Evolutionary conservation across 2,888 invertebrate species (phyloP).

Genomic region (Taphrorychus bicolor): DNA sequence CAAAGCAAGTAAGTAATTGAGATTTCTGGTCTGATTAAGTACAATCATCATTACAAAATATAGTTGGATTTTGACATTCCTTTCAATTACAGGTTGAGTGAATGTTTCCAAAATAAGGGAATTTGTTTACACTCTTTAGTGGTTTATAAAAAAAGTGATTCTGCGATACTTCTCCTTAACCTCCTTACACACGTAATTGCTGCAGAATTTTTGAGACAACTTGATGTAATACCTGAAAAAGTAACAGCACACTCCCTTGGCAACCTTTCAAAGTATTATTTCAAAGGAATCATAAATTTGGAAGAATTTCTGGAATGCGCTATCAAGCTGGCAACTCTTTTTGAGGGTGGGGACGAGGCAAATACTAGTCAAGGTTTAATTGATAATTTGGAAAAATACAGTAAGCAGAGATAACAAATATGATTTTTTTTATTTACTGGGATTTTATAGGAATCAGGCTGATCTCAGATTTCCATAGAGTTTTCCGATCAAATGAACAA

Average conservation of each 20-base stretch:
- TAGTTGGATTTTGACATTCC: too few species aligned
- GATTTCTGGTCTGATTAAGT: not conserved
- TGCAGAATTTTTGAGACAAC: slow-evolving; percentile 61
- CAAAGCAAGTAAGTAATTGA: slow-evolving; percentile 64
- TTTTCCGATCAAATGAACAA: not conserved
- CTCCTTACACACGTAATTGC: slow-evolving; percentile 66
- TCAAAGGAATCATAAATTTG: slow-evolving; percentile 83
- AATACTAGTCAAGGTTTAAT: not conserved
- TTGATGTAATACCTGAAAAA: slow-evolving; percentile 55
- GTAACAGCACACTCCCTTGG: slow-evolving; percentile 80
- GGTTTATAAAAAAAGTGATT: slow-evolving; percentile 6
- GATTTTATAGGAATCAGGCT: slow-evolving; percentile 13
- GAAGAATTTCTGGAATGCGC: slow-evolving; percentile 75
- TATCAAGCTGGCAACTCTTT: slow-evolving; percentile 11
- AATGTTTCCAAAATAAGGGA: slow-evolving; percentile 2
- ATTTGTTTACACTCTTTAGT: slow-evolving; percentile 8
- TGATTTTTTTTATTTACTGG: not conserved
- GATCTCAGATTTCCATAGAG: slow-evolving; percentile 9
- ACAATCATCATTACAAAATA: too few species aligned
- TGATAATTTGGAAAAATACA: not conserved
- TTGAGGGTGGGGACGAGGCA: not conserved
- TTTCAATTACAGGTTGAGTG: slow-evolving; percentile 3
- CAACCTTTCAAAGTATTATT: slow-evolving; percentile 90
- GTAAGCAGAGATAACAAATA: not conserved
- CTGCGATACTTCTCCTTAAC: slow-evolving; percentile 31